phyloP scores from a whole-genome alignment of 1,140 invertebrate species.

The Leptoteleia sp. region DNA sequence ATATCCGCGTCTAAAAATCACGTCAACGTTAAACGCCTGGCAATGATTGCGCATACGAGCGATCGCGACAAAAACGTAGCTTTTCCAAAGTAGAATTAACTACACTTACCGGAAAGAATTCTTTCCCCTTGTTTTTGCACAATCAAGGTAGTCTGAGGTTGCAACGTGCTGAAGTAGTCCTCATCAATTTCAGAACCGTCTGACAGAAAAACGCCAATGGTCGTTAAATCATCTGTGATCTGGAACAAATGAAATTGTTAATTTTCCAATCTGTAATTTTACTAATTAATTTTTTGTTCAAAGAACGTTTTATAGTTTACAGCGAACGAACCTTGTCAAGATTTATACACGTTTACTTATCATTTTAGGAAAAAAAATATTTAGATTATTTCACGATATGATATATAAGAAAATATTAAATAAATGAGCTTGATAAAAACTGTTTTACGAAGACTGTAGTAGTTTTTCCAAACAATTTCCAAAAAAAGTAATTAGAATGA shows the following conservation, averaged over 20 bases:
- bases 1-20: constrained; percentile 82
- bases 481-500: too few species aligned
- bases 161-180: constrained; percentile 87
- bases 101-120: constrained; percentile 84
- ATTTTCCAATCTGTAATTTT: not conserved
- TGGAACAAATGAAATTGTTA: constrained; percentile 28
- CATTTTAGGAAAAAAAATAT: too few species aligned
- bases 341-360: too few species aligned
- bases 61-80: too few species aligned
- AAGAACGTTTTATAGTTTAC: too few species aligned
- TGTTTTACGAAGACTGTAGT: too few species aligned
- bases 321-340: too few species aligned
- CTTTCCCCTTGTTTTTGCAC: constrained; percentile 83
- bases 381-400: too few species aligned
- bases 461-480: too few species aligned
- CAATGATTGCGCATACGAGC: not conserved
- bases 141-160: constrained; percentile 87
- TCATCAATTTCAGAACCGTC: constrained; percentile 89
- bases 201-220: constrained; percentile 77
- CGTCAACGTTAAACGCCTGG: not conserved
- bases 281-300: too few species aligned
- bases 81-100: not conserved
- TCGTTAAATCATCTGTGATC: constrained; percentile 75
- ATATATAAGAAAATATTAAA: too few species aligned
- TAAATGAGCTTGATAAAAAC: too few species aligned